Evolutionary conservation across 2,113 vertebrate genomes (phyloP).

Genomic region (Microtus oregoni): DNA sequence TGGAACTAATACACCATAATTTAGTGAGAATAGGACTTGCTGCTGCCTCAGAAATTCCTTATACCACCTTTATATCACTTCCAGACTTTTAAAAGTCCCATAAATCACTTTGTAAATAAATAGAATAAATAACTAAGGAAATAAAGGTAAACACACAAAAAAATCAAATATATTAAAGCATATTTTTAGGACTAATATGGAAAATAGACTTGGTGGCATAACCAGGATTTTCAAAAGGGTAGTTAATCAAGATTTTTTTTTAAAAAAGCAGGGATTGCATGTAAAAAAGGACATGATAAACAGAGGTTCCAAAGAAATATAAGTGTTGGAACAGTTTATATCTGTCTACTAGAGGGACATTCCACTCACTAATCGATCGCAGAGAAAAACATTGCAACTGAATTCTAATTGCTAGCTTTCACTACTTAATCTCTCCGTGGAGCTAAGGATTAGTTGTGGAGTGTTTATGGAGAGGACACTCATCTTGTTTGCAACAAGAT

Average conservation of each 20-base stretch:
- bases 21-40: background rate
- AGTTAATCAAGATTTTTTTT: background rate
- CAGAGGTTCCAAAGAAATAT: background rate
- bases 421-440: conserved; percentile 47
- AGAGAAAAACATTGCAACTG: conserved; percentile 57
- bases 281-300: background rate
- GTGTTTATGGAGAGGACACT: background rate
- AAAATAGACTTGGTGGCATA: background rate
- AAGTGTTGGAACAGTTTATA: conserved; percentile 24
- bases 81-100: background rate
- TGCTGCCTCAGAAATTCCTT: background rate
- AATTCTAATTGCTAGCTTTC: conserved; percentile 60
- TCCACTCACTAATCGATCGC: conserved; percentile 31
- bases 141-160: background rate
- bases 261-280: background rate
- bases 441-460: conserved; percentile 40
- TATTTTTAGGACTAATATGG: background rate
- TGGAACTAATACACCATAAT: background rate
- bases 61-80: background rate
- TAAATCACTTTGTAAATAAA: conserved; percentile 2
- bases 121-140: background rate
- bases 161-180: background rate
- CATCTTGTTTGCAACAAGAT: conserved; percentile 40
- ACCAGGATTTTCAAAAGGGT: background rate
- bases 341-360: conserved; percentile 34